A percentile compares a stretch with the other conserved stretches of the same genome.
These are phyloP conservation scores for Cerastoderma edule DNA, from an alignment of 2,888 invertebrate species.

Conservation along the genomic window DNA sequence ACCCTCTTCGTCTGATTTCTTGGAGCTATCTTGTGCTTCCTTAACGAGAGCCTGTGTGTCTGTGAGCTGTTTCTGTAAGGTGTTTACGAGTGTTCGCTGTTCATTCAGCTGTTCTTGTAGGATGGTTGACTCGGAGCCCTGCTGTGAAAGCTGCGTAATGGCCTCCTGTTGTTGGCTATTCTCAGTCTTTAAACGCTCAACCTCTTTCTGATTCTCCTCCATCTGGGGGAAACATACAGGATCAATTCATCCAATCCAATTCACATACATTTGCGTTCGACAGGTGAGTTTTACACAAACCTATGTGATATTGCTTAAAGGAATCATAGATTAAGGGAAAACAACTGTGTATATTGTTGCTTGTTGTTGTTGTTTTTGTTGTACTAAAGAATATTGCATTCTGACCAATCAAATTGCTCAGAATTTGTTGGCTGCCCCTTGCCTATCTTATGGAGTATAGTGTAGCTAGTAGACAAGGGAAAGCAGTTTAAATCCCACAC, in stretches of 20 bases:
- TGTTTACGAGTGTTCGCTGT: slow-evolving; percentile 36
- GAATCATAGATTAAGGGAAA: no score
- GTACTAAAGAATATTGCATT: no score
- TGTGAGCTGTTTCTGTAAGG: slow-evolving; percentile 34
- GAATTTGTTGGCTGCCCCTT: no score
- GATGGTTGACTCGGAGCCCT: slow-evolving; percentile 51
- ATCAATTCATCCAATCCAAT: not conserved
- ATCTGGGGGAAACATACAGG: slow-evolving; percentile 39
- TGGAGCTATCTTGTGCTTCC: slow-evolving; percentile 2
- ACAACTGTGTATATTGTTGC: no score
- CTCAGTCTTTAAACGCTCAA: slow-evolving; percentile 67
- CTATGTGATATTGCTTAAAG: no score
- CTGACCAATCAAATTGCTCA: no score
- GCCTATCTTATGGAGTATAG: no score
- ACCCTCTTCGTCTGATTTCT: slow-evolving; percentile 28
- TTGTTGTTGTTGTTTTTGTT: no score
- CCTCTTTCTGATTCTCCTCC: slow-evolving; percentile 72
- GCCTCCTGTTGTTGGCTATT: slow-evolving; percentile 63
- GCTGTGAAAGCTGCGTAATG: slow-evolving; percentile 68
- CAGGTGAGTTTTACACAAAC: no score
- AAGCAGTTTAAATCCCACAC: no score
- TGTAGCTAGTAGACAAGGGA: no score
- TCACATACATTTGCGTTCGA: no score
- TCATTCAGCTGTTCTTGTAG: slow-evolving; percentile 70
- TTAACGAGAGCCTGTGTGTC: slow-evolving; percentile 14